These are phyloP conservation scores for Hemiscyllium ocellatum DNA, from an alignment of 2,113 vertebrate species.

Conservation along the genomic window DNA sequence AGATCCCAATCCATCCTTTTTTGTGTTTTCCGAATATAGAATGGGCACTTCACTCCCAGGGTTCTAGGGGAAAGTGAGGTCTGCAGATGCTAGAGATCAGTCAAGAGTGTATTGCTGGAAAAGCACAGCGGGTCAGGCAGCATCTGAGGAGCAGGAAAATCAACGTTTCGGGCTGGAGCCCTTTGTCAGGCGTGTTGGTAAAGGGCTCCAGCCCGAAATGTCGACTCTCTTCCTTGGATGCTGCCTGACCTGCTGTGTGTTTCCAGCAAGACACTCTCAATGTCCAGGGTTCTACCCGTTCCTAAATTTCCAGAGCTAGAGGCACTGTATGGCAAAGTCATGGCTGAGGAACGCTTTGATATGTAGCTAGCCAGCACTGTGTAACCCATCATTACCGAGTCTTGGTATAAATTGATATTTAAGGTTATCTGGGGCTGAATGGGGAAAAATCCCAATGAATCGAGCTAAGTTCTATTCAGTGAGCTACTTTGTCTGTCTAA, in stretches of 20 bases:
- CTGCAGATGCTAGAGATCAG: no score
- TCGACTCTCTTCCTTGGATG: no score
- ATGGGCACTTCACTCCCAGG: not conserved
- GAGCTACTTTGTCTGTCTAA: not conserved
- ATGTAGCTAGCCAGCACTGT: not conserved
- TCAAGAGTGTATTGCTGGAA: no score
- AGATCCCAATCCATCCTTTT: no score
- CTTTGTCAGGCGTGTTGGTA: no score
- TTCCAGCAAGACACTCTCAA: no score
- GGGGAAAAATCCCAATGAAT: not conserved
- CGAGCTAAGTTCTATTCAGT: not conserved
- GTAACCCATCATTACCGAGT: not conserved
- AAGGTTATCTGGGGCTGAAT: not conserved
- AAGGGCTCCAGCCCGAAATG: no score
- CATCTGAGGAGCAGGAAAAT: no score
- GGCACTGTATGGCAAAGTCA: not conserved
- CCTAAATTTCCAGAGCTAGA: not conserved
- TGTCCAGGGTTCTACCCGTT: not conserved
- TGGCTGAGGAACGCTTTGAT: not conserved
- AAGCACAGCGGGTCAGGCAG: no score
- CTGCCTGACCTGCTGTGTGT: no score
- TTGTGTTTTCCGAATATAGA: not conserved
- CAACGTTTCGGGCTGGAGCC: no score
- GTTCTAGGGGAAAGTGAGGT: not conserved
- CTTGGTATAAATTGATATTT: not conserved